phyloP scores from a whole-genome alignment of 2,888 invertebrate species.

The Rhodophaea formosa region DNA sequence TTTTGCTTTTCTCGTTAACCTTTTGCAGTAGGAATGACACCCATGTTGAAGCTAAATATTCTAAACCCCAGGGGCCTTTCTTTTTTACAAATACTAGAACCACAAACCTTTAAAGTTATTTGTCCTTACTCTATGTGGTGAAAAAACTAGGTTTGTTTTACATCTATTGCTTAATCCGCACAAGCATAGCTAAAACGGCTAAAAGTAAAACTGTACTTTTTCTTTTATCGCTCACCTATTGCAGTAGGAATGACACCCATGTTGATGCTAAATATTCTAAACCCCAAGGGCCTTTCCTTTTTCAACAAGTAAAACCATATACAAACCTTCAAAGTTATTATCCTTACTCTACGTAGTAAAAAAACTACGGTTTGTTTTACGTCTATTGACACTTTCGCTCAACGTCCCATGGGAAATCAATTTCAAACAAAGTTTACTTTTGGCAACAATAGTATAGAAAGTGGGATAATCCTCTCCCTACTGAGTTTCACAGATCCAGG shows the following conservation, averaged over 20 bases:
- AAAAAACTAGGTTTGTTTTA: constrained; percentile 13
- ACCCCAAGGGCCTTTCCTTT: constrained; percentile 3
- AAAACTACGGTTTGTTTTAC: constrained; percentile 14
- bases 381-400: constrained; percentile 37
- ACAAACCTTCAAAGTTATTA: constrained; percentile 11
- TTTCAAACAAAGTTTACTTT: constrained; percentile 29
- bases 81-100: constrained; percentile 1
- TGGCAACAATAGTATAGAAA: constrained; percentile 25
- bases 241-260: background rate
- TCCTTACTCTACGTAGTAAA: too few species aligned
- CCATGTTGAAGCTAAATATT: background rate
- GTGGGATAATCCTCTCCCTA: constrained; percentile 47
- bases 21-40: too few species aligned
- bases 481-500: constrained; percentile 46
- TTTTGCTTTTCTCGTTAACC: too few species aligned
- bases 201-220: too few species aligned
- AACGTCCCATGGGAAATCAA: constrained; percentile 53
- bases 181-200: too few species aligned
- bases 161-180: too few species aligned
- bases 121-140: too few species aligned
- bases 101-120: constrained; percentile 12
- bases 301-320: constrained; percentile 1
- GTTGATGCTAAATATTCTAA: background rate
- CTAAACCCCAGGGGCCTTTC: background rate
- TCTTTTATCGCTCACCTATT: too few species aligned